Conservation (phyloP, 2,888 invertebrate genomes). For the Trilocha varians region DNA sequence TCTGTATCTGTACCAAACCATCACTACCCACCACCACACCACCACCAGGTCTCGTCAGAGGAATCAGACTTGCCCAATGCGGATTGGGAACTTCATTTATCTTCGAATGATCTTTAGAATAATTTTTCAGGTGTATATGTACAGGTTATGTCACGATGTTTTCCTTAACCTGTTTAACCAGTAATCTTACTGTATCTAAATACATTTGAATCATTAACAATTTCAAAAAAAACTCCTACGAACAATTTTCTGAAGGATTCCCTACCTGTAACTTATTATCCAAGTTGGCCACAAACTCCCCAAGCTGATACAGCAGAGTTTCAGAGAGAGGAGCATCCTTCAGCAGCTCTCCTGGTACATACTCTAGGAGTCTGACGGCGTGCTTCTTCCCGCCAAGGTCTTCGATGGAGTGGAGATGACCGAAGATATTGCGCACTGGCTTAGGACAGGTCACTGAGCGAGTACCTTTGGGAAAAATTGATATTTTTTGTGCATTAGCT, state of each 20-base stretch:
- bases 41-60: no score
- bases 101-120: no score
- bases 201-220: no score
- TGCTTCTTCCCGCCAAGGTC: slow-evolving; percentile 68
- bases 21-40: no score
- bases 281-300: slow-evolving; percentile 80
- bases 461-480: slow-evolving; percentile 45
- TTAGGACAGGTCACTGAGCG: slow-evolving; percentile 78
- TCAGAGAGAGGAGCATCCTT: slow-evolving; percentile 73
- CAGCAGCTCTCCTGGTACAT: slow-evolving; percentile 81
- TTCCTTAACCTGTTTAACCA: no score
- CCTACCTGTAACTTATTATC: slow-evolving; percentile 78
- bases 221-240: no score
- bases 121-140: no score
- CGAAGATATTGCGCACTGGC: slow-evolving; percentile 79
- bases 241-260: background rate
- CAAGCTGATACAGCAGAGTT: slow-evolving; percentile 79
- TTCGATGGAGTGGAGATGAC: slow-evolving; percentile 74
- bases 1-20: no score
- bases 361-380: slow-evolving; percentile 83
- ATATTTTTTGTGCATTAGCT: background rate
- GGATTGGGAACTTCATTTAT: no score
- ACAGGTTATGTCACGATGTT: no score
- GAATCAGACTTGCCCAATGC: no score
- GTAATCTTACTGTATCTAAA: no score